A percentile compares a stretch with the other conserved stretches of the same genome.
Evolutionary conservation across 92 coral and sea anemone genomes (phyloP).

Genomic region (Palythoa grandis): DNA sequence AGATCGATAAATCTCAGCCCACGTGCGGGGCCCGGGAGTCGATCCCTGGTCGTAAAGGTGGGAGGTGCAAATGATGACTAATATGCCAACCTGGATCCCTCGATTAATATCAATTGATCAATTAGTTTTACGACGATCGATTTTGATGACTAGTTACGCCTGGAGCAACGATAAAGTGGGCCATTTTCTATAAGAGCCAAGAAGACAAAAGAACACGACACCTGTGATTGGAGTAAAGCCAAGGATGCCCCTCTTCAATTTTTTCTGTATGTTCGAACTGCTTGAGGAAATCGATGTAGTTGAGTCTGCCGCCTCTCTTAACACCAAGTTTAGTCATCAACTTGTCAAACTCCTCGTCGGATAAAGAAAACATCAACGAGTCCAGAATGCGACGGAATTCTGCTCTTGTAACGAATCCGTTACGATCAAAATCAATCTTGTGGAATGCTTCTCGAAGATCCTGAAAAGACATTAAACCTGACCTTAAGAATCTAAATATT

Average conservation of each 20-base stretch:
- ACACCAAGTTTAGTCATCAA: conserved; percentile 77
- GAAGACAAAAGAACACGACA: conserved; percentile 8
- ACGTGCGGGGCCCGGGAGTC: too few species aligned
- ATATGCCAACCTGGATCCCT: too few species aligned
- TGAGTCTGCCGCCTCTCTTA: conserved; percentile 84
- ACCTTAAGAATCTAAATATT: background rate
- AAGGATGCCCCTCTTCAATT: conserved; percentile 91
- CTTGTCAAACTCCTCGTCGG: conserved; percentile 92
- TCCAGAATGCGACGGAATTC: conserved; percentile 94
- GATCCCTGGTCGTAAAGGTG: too few species aligned
- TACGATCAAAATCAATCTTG: conserved; percentile 90
- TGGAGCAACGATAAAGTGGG: too few species aligned
- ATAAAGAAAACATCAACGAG: conserved; percentile 79
- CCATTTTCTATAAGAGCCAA: background rate
- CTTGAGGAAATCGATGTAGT: conserved; percentile 87
- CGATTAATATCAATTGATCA: too few species aligned
- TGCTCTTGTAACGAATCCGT: conserved; percentile 81
- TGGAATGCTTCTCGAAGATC: conserved; percentile 94
- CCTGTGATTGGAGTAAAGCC: conserved; percentile 91
- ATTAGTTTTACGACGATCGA: too few species aligned
- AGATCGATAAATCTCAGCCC: too few species aligned
- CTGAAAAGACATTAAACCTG: conserved; percentile 37
- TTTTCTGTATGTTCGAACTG: conserved; percentile 89
- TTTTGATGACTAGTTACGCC: too few species aligned
- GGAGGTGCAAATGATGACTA: too few species aligned